phyloP scores from a whole-genome alignment of 2,888 invertebrate species.

The Apodemia duryi region DNA sequence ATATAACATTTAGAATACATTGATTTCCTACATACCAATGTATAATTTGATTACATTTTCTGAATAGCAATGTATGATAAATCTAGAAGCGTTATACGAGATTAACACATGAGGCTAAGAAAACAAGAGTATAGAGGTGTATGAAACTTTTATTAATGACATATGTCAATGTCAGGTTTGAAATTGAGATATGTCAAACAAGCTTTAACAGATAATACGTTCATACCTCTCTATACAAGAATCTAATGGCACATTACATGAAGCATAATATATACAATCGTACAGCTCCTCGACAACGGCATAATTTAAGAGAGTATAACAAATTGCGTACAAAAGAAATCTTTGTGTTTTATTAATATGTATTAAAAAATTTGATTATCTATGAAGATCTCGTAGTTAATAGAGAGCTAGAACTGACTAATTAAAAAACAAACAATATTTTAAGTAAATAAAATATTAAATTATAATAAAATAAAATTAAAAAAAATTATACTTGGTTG shows the following conservation, averaged over 20 bases:
- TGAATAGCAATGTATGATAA: constrained; percentile 9
- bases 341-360: no score
- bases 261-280: constrained; percentile 39
- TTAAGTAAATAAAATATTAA: no score
- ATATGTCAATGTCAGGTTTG: not conserved
- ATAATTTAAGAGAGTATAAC: constrained; percentile 5
- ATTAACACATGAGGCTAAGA: constrained; percentile 11
- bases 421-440: no score
- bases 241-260: constrained; percentile 35
- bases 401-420: no score
- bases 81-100: constrained; percentile 8
- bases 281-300: constrained; percentile 27
- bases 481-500: no score
- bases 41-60: constrained; percentile 1
- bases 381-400: no score
- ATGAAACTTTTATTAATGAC: not conserved
- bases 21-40: not conserved
- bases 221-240: constrained; percentile 17
- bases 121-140: constrained; percentile 2
- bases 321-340: not conserved
- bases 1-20: constrained; percentile 9
- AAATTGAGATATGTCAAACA: not conserved
- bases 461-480: no score
- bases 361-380: no score
- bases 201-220: not conserved